These are phyloP conservation scores for Neoaliturus tenellus DNA, from an alignment of 2,888 invertebrate genomes.

Conservation along the genomic window DNA sequence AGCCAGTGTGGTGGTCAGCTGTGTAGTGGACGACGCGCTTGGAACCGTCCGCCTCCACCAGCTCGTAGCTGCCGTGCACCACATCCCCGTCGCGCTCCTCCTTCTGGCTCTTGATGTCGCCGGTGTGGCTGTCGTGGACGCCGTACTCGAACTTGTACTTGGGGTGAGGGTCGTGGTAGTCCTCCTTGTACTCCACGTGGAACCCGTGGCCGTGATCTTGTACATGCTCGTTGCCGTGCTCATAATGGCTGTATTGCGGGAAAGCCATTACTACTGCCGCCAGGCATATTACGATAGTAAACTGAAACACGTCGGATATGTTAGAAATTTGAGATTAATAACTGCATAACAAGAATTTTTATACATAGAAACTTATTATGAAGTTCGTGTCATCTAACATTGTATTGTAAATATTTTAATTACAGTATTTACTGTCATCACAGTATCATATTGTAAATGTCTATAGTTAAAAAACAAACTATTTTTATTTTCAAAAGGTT, in stretches of 20 bases:
- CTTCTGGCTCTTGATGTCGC: conserved; percentile 80
- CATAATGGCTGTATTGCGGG: background rate
- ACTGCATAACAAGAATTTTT: too few relatives aligned
- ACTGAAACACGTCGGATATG: background rate
- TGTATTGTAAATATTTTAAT: too few relatives aligned
- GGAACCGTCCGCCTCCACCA: conserved; percentile 40
- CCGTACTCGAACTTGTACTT: conserved; percentile 52
- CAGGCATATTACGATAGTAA: background rate
- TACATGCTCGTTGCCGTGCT: conserved; percentile 64
- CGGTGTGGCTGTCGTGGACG: conserved; percentile 79
- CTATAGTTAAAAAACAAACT: too few relatives aligned
- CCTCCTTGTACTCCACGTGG: conserved; percentile 71
- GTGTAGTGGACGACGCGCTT: conserved; percentile 28
- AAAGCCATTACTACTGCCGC: background rate
- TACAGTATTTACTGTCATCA: too few relatives aligned
- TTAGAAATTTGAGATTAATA: too few relatives aligned
- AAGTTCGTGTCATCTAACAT: too few relatives aligned
- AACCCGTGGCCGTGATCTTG: conserved; percentile 61
- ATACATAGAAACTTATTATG: too few relatives aligned
- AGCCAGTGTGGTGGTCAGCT: conserved; percentile 32
- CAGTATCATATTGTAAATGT: too few relatives aligned
- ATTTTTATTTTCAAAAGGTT: too few relatives aligned
- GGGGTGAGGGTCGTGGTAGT: conserved; percentile 66
- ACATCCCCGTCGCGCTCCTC: conserved; percentile 74
- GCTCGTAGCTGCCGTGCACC: conserved; percentile 33